Conservation (phyloP, 2,888 invertebrate genomes). For the Phyto melanocephala region DNA sequence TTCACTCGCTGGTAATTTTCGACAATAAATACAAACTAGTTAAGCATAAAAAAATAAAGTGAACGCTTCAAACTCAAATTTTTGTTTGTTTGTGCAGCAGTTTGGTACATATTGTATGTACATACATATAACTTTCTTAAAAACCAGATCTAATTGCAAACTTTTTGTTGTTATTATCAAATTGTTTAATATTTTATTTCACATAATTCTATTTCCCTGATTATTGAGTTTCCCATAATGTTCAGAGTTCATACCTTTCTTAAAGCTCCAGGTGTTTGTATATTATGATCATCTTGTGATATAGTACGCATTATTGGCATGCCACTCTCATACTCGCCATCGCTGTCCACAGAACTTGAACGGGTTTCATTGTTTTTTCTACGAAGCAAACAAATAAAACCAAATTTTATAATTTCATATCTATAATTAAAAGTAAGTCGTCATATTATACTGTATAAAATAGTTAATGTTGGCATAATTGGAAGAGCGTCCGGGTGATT, state of each 20-base stretch:
- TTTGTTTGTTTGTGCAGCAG: too few species aligned
- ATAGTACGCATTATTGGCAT: conserved; percentile 82
- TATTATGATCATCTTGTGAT: conserved; percentile 82
- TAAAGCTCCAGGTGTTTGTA: conserved; percentile 79
- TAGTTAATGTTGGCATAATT: conserved; percentile 96
- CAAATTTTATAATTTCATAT: not conserved
- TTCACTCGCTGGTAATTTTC: too few species aligned
- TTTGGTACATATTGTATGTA: too few species aligned
- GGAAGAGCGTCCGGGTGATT: conserved; percentile 88
- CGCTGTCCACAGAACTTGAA: conserved; percentile 80
- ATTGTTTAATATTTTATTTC: not conserved
- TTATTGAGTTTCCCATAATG: not conserved
- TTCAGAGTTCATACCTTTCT: conserved; percentile 73
- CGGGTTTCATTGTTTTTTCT: conserved; percentile 79
- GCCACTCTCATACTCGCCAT: conserved; percentile 79
- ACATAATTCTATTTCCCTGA: not conserved
- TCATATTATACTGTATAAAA: conserved; percentile 86
- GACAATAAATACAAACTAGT: too few species aligned
- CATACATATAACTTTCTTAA: too few species aligned
- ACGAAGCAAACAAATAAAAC: conserved; percentile 18
- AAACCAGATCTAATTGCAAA: conserved; percentile 18
- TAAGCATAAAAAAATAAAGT: too few species aligned
- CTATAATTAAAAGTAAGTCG: too few species aligned
- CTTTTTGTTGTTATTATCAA: conserved; percentile 4
- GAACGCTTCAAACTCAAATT: too few species aligned